phyloP scores from a whole-genome alignment of 2,888 invertebrate genomes.

The Morpho achilles region DNA sequence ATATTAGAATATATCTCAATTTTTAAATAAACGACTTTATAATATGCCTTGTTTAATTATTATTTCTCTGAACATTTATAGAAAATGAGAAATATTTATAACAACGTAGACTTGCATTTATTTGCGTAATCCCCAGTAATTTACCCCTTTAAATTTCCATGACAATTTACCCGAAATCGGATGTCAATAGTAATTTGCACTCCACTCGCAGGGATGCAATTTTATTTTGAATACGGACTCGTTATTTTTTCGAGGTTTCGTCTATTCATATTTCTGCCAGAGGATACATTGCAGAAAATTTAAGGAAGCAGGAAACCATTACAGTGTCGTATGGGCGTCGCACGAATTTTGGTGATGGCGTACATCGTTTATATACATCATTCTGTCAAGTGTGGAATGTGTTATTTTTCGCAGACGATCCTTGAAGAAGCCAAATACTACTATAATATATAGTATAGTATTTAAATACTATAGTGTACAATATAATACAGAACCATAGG shows the following conservation, averaged over 20 bases:
- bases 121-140: conserved; percentile 42
- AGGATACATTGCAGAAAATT: conserved; percentile 53
- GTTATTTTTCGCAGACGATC: too few relatives aligned
- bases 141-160: conserved; percentile 66
- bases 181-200: conserved; percentile 8
- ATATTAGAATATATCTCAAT: too few relatives aligned
- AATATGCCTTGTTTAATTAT: too few relatives aligned
- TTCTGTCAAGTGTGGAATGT: conserved; percentile 6
- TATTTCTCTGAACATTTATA: too few relatives aligned
- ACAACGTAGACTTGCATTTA: too few relatives aligned
- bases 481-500: too few relatives aligned
- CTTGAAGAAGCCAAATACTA: too few relatives aligned
- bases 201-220: conserved; percentile 22
- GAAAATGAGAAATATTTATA: too few relatives aligned
- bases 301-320: conserved; percentile 73
- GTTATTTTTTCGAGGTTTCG: conserved; percentile 40
- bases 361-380: conserved; percentile 13
- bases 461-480: too few relatives aligned
- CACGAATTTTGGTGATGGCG: conserved; percentile 51
- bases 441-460: too few relatives aligned
- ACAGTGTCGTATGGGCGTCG: conserved; percentile 59
- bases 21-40: too few relatives aligned
- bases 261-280: conserved; percentile 59
- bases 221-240: conserved; percentile 30
- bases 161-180: conserved; percentile 23